Conservation (phyloP, 2,113 vertebrate species). For the Propithecus coquereli region DNA sequence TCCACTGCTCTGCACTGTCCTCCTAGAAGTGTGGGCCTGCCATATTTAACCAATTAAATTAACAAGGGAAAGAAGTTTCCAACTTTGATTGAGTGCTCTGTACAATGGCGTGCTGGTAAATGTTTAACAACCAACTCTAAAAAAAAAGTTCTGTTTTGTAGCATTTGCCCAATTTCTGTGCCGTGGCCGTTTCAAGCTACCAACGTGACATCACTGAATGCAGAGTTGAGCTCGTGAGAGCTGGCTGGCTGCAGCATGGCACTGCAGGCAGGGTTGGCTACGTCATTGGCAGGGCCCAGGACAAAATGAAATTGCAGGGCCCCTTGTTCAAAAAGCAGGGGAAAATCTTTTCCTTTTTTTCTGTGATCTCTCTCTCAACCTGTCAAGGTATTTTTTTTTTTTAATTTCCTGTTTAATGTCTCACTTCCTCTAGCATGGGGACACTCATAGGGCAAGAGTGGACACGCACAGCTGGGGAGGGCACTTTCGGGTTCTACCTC, state of each 20-base stretch:
- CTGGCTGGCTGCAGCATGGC: background rate
- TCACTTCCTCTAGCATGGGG: background rate
- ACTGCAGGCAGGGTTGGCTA: background rate
- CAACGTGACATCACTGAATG: background rate
- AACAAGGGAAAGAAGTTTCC: background rate
- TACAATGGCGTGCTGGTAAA: background rate
- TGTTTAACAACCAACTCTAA: slow-evolving; percentile 35
- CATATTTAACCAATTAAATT: background rate
- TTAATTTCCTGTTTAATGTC: background rate
- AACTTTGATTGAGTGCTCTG: background rate
- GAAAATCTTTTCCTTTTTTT: background rate
- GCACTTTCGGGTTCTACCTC: background rate
- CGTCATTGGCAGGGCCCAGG: background rate
- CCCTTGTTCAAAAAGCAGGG: background rate
- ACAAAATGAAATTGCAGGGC: background rate
- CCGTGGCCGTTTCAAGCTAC: background rate
- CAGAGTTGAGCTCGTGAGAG: background rate
- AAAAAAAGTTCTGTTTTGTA: background rate
- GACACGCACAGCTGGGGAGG: background rate
- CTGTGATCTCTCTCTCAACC: background rate
- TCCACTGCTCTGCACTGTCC: background rate
- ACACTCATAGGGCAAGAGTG: background rate
- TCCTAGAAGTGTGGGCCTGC: background rate
- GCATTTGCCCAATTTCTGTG: slow-evolving; percentile 19
- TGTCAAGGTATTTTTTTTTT: background rate